Evolutionary conservation across 2,888 invertebrate genomes (phyloP), one percentile per base, ranked within the genome.

Genomic region (Metacarcinus magister): DNA sequence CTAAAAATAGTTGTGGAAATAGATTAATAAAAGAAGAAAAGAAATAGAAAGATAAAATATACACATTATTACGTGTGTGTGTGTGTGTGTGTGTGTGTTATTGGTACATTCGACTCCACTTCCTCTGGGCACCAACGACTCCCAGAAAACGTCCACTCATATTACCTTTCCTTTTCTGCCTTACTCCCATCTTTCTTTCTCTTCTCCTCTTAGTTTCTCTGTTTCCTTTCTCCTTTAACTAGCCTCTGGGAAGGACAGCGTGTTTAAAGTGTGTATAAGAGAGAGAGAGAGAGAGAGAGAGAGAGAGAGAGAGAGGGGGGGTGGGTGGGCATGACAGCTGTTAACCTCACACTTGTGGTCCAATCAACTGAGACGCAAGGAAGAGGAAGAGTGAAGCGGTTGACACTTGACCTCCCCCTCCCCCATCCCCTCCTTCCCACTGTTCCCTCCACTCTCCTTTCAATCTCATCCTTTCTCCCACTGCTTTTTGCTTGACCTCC

Each of bases 81-180:
- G 46, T 44, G 46, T 48, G 54, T 92, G 54, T 92, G 54, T 48
- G 32, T 92, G 92, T 92, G 92, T 48, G 92, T 54, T n/a, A 39
- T 23, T 39, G 90, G 44, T 46, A 92, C n/a, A 5, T 4, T 46
- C n/a, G 46, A 54, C 32, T 5, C 67, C 67, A 4, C 67, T 7
- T 23, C 16, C 67, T 67, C 19, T 7, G n/a, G 67, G 23, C 67
- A 67, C 67, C n/a, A 67, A 67, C 67, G 67, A 4, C n/a, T 54
- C 67, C 23, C 67, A 67, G 67, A n/a, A 67, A 67, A 67, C 67
- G 7, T 67, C n/a, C 67, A 4, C n/a, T 67, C 23, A 5, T n/a
- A 67, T 67, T 67, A 67, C 23, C 19, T 16, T 32, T 46, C 91
- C 44, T 19, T 19, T n/a, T 16, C 89, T 32, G 10, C 16, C 89